These are phyloP conservation scores for Bedellia somnulentella DNA, from an alignment of 2,888 invertebrate species.

Conservation along the genomic window DNA sequence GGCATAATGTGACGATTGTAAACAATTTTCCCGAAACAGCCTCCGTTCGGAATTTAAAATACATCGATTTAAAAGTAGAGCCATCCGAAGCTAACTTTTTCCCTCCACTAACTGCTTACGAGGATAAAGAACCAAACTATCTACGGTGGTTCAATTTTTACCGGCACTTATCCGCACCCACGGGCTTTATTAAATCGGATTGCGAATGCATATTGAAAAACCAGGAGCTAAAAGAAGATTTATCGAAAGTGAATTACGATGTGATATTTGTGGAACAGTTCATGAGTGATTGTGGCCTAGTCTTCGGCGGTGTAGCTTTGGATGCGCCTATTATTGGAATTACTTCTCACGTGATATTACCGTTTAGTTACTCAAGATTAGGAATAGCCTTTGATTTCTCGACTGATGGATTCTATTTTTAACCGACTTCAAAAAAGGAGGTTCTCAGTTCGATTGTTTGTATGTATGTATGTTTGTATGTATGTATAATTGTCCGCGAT, in stretches of 20 bases:
- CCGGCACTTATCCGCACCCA: slow-evolving; percentile 14
- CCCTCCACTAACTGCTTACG: slow-evolving; percentile 15
- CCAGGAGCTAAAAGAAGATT: slow-evolving; percentile 19
- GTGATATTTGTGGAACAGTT: slow-evolving; percentile 49
- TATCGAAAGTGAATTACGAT: slow-evolving; percentile 27
- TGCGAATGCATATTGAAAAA: slow-evolving; percentile 29
- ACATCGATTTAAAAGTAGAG: slow-evolving; percentile 41
- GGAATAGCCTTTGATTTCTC: slow-evolving; percentile 49
- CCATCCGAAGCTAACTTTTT: background rate
- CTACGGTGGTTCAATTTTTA: slow-evolving; percentile 16
- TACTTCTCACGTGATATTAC: slow-evolving; percentile 46
- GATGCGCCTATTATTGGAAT: slow-evolving; percentile 55
- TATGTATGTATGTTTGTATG: too few species aligned
- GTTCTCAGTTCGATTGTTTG: too few species aligned
- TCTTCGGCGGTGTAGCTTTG: slow-evolving; percentile 27
- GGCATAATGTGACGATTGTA: slow-evolving; percentile 66
- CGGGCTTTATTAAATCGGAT: slow-evolving; percentile 9
- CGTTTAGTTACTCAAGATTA: slow-evolving; percentile 42
- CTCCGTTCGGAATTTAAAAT: slow-evolving; percentile 48
- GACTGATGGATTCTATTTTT: slow-evolving; percentile 45
- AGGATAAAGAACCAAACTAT: slow-evolving; percentile 12
- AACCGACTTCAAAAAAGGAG: too few species aligned
- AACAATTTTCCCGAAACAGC: slow-evolving; percentile 56
- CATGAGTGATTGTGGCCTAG: slow-evolving; percentile 40
- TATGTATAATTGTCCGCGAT: too few species aligned